Percentiles rank a stretch among this genome's conserved stretches.
Evolutionary conservation across 2,888 invertebrate species (phyloP).

Genomic region (Quadroppia sp.): DNA sequence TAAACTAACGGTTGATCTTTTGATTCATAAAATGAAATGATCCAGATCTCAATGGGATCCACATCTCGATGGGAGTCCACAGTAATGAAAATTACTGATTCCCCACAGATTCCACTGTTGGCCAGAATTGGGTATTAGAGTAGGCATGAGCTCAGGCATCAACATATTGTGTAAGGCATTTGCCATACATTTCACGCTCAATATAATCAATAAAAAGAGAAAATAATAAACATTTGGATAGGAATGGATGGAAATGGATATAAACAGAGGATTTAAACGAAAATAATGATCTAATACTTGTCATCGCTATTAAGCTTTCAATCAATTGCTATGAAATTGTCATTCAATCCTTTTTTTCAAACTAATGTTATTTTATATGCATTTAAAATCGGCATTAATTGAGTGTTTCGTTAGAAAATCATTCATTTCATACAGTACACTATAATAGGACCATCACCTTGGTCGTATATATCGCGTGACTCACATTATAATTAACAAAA

Average conservation of each 20-base stretch:
- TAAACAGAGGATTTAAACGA: not conserved
- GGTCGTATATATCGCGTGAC: too few relatives aligned
- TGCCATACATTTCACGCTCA: conserved; percentile 30
- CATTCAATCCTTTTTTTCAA: conserved; percentile 1
- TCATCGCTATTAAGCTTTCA: not conserved
- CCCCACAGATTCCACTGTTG: conserved; percentile 3
- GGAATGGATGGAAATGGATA: not conserved
- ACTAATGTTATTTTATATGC: too few relatives aligned
- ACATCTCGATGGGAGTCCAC: conserved; percentile 11
- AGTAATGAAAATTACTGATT: conserved; percentile 36
- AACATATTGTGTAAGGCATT: conserved; percentile 5
- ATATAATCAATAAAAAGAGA: conserved; percentile 35
- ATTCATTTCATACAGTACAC: too few relatives aligned
- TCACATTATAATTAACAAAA: too few relatives aligned
- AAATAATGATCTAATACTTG: not conserved
- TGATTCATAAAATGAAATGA: conserved; percentile 27
- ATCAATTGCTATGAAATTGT: not conserved
- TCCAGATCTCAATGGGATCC: not conserved
- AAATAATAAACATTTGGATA: not conserved
- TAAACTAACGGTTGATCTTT: conserved; percentile 31
- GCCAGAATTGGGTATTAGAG: conserved; percentile 8
- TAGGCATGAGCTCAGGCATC: not conserved
- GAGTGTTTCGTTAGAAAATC: too few relatives aligned
- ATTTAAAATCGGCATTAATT: too few relatives aligned
- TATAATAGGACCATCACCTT: too few relatives aligned